Base-by-base conservation (phyloP, 2,797 vertebrate species). In the Gymnopithys bicolor region DNA sequence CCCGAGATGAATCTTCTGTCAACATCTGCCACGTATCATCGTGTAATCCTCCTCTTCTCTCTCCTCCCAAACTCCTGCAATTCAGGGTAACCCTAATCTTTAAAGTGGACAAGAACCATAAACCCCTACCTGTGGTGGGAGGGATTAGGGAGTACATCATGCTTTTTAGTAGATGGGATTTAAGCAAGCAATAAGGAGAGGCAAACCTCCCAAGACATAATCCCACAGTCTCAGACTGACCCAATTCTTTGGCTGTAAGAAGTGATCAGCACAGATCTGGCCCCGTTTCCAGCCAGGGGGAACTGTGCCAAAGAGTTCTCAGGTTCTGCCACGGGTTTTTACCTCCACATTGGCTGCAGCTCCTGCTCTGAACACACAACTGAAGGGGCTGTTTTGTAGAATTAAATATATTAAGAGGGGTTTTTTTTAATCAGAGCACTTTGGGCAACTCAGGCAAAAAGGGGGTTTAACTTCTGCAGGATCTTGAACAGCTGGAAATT, bases 141-240 rank as follows among this genome's bases (percentile, higher is more conserved):
- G 95, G 98, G 98, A 98, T 98, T 98, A 98, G 97, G 59, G 96
- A 95, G 64, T 62, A 69, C 53, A 80, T 93, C 95, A 95, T 93
- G 97, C 97, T 97, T 97, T 97, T 97, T 95, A 97, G 97, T 91
- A 81, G 96, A 97, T 84, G 89, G 97, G 98, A 97, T 96, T 98
- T 98, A 97, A 96, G 87, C 78, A 80, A 90, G 97, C 96, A 96
- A 91, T 93, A 97, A 98, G 98, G 96, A 97, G 97, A 97, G 97
- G 95, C 94, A 97, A 97, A 96, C 97, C 97, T 97, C 91, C 97
- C 95, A 97, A 98, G 97, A 98, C 96, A 97, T 98, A 98, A 98
- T 98, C 98, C 98, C 63, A 75, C 79, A 64, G 94, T 93, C 95
- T 95, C 95, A 79, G 93, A 91, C 94, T 98, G 98, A 98, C 98